A percentile compares a stretch with the other conserved stretches of the same genome.
Evolutionary conservation across 37 sponge, comb jelly and placozoan genomes (phyloP).

Genomic region (Halichondria panicea): DNA sequence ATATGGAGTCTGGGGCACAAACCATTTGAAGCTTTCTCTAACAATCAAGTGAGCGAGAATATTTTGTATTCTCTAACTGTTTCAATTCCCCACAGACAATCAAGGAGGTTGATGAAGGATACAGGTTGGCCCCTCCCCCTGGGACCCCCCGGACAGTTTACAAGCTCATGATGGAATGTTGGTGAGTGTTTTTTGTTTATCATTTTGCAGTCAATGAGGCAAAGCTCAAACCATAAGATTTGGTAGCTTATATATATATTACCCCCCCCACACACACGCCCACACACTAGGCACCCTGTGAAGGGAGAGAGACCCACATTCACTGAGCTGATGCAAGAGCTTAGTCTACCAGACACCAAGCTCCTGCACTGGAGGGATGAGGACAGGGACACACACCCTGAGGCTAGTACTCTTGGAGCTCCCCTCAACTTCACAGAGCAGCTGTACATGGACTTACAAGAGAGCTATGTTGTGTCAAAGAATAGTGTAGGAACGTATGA

Average conservation of each 20-base stretch:
- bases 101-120: conserved; percentile 7
- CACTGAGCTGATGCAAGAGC: not conserved
- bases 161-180: conserved; percentile 20
- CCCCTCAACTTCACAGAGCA: conserved; percentile 4
- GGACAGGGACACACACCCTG: conserved; percentile 26
- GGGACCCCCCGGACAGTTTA: conserved; percentile 27
- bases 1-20: no score
- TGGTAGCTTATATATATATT: conserved; percentile 4
- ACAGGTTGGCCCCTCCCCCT: conserved; percentile 35
- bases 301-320: conserved; percentile 7
- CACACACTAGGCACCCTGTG: conserved; percentile 11
- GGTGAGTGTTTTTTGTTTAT: conserved; percentile 12
- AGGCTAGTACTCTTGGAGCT: conserved; percentile 38
- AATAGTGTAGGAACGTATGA: not conserved
- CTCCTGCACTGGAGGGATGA: conserved; percentile 43
- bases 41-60: no score
- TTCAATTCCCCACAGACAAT: conserved; percentile 20
- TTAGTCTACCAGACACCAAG: conserved; percentile 23
- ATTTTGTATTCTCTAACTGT: no score
- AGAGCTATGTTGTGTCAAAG: not conserved
- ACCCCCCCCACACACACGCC: not conserved
- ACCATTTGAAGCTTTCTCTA: no score
- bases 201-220: not conserved
- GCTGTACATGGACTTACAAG: conserved; percentile 42
- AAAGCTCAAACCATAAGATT: not conserved